Conservation (phyloP, 2,113 vertebrate species). For the Merops nubicus region DNA sequence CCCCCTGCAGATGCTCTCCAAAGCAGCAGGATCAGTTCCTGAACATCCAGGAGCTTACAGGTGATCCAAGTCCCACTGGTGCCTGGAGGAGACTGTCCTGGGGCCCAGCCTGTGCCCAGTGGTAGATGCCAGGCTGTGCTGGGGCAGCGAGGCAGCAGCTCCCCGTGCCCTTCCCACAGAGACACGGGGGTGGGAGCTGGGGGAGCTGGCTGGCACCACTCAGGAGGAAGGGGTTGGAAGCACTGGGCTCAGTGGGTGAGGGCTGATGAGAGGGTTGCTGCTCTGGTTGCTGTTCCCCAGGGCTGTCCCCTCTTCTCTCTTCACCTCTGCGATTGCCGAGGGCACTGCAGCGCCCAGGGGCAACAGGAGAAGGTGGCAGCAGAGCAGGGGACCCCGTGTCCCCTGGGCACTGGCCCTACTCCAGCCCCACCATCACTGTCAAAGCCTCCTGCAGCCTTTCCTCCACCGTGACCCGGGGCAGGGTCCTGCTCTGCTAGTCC, state of each 20-base stretch:
- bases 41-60: background rate
- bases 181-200: background rate
- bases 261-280: background rate
- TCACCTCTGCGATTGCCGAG: background rate
- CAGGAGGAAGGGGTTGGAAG: background rate
- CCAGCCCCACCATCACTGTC: background rate
- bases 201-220: background rate
- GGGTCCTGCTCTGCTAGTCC: background rate
- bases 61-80: background rate
- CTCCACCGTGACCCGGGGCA: accelerated
- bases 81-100: background rate
- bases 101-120: background rate
- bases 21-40: background rate
- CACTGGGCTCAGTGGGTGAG: background rate
- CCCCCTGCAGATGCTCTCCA: background rate
- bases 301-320: background rate
- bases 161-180: background rate
- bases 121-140: background rate
- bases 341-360: accelerated
- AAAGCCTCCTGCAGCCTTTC: background rate
- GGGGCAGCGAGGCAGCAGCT: background rate
- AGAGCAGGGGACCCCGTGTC: background rate
- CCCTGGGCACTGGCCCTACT: background rate
- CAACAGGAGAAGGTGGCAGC: background rate
- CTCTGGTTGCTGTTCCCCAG: background rate